Evolutionary conservation across 2,797 vertebrate species (phyloP), one percentile per base, ranked within the genome.

Genomic region (Astyanax mexicanus): DNA sequence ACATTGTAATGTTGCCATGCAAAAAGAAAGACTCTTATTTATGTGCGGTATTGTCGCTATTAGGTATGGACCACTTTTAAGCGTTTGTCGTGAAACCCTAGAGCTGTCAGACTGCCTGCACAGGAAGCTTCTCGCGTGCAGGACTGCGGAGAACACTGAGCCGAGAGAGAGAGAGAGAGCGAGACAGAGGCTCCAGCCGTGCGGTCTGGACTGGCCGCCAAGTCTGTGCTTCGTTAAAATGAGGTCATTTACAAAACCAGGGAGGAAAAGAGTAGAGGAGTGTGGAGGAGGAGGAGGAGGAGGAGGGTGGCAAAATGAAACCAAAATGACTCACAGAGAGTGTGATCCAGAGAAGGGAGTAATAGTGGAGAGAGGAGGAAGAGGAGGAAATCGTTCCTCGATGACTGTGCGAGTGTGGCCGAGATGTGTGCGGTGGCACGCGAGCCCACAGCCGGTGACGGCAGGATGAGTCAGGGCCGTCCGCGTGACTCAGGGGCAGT

Each of bases 191-290:
- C 73, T 81, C 66, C 72, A 81, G 79, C 78, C 40, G 64, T 80
- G 81, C 64, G 76, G 84, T 84, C 83, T 62, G 58, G 75, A 84
- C 62, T 81, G 68, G 72, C 78, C 23, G 81, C 80, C 40, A 42
- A 85, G 84, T 85, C 87, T 89, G 87, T 77, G 80, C 84, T 85
- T 88, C 86, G 84, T 90, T 88, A 89, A 86, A 84, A 83, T 89
- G 84, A 89, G 89, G 86, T 89, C 84, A 88, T 86, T 83, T 84
- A 85, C 80, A 84, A 85, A 86, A 81, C 78, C 70, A 65, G 74
- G 78, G 71, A 80, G 82, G 69, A 83, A 80, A 58, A 71, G 62
- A 38, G 44, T 37, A 54, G 54, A 49, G 54, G 62, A 58, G 66
- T 70, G 71, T 75, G 82, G 45, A 57, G 75, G 61, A 72, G 79